Evolutionary conservation across 92 coral and sea anemone species (phyloP), one percentile per base, ranked within the genome.

Genomic region (Porites evermanni): DNA sequence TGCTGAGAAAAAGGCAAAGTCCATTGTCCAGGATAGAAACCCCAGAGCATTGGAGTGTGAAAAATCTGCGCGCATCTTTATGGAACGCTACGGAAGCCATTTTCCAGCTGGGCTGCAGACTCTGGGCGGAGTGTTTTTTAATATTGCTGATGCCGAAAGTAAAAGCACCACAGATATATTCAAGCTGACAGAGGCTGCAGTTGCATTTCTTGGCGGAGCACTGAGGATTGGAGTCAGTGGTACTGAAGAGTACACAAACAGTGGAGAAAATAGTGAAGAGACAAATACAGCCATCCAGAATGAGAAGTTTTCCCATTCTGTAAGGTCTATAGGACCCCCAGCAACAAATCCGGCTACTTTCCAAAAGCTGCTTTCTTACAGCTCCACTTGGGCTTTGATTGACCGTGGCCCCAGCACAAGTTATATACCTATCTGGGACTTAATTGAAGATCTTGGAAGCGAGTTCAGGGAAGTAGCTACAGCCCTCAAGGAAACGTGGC

Each of bases 121-220:
- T 19, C 91, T 88, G 17, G 91, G 91, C n/a, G 88, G 91, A 7
- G 71, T 82, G 53, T 78, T 88, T 29, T 88, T 88, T 64, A 75
- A 84, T 13, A 75, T 88, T 64, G 91, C 65, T 1, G 87, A 88
- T 1, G 91, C 83, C 24, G 72, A 88, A 53, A 88, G 91, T 32
- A 17, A 65, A 21, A 8, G 13, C 10, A 32, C 24, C 24, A 64
- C 8, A 32, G 63, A 70, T 11, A 23, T 78, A 44, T 9, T 20
- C 38, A 2, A 20, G 64, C 53, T 88, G 23, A 76, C 84, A 17
- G 29, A 82, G 59, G 79, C 69, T 75, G 88, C 91, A 0, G 78
- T 19, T 50, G 84, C 84, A 1, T 82, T 81, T 64, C 69, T 88
- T 32, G 88, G 83, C 19, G 88, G 72, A 7, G 84, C 50, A 14